These are phyloP conservation scores for Drosophila melanica DNA, from an alignment of 1,140 invertebrate species.

Conservation along the genomic window DNA sequence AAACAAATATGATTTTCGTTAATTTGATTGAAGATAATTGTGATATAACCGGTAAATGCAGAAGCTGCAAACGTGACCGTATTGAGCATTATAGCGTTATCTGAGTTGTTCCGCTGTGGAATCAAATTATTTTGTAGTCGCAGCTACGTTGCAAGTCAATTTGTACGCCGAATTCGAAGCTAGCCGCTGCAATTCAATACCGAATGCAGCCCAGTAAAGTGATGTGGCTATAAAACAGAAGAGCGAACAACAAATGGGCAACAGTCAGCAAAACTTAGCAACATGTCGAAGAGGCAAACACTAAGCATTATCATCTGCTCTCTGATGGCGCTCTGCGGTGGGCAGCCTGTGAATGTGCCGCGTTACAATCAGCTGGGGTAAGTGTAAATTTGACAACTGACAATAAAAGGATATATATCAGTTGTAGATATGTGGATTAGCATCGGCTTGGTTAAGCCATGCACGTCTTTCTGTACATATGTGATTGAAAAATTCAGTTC, in stretches of 20 bases:
- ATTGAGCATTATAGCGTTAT: conserved; percentile 31
- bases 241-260: conserved; percentile 25
- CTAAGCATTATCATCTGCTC: conserved; percentile 29
- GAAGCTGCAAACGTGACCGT: conserved; percentile 22
- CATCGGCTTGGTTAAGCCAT: no score
- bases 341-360: conserved; percentile 37
- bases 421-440: no score
- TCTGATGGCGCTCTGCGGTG: conserved; percentile 24
- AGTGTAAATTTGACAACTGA: not conserved
- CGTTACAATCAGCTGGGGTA: conserved; percentile 61
- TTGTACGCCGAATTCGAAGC: conserved; percentile 54
- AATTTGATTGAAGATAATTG: no score
- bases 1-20: no score
- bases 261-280: conserved; percentile 44
- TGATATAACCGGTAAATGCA: not conserved
- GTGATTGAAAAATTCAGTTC: no score
- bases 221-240: conserved; percentile 60
- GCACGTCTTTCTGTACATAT: no score
- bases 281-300: conserved; percentile 46
- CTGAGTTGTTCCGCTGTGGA: conserved; percentile 51
- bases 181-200: conserved; percentile 23
- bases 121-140: conserved; percentile 27
- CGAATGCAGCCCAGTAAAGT: conserved; percentile 14
- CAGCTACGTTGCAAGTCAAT: conserved; percentile 54
- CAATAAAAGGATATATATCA: no score